Base-by-base conservation (phyloP, 1,140 invertebrate genomes). In the Drosophila azteca region DNA sequence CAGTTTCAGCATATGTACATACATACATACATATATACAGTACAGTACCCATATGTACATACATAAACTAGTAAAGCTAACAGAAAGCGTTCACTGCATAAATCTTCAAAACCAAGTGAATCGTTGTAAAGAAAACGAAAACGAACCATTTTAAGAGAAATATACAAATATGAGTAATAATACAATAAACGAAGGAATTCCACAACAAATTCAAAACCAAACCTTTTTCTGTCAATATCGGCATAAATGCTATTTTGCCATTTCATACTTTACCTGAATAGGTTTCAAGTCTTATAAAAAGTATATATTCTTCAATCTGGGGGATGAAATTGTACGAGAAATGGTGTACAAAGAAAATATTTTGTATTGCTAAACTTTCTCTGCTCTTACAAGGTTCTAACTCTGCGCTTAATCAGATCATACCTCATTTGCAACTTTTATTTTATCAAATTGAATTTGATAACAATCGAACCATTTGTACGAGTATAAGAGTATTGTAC, bases 61-160 rank as follows among this genome's bases (percentile, higher is more conserved):
- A 44, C 48, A 66, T 17, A 67, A 68, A 68, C 50, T 35, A 69
- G 66, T 44, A 68, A 49, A 69, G 64, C 35, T 26, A 52, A 57
- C 61, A 39, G 53, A 46, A 29, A 54, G 57, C 63, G 71, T 62
- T 66, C 55, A 54, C 62, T 29, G 41, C 35, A 51, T 52, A 35
- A 35, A 11, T 57, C 74, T 57, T 11, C 39, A 62, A 58, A 57
- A 76, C 55, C 72, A 76, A 75, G 62, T 55, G 72, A 75, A 75
- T 67, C 75, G 71, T 75, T 75, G 50, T 75, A 59, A 66, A 59
- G 15, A 17, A 29, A 35, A 46, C 29, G 15, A 45, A 64, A 49
- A 73, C 29, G 54, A 52, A 39, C 17, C 50, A 74, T 35, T 52
- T 70, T 74, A 57, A 74, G 51, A 44, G 17, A 75, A 67, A 50